Base-by-base conservation (phyloP, 2,888 invertebrate species). In the Rotaria socialis region DNA sequence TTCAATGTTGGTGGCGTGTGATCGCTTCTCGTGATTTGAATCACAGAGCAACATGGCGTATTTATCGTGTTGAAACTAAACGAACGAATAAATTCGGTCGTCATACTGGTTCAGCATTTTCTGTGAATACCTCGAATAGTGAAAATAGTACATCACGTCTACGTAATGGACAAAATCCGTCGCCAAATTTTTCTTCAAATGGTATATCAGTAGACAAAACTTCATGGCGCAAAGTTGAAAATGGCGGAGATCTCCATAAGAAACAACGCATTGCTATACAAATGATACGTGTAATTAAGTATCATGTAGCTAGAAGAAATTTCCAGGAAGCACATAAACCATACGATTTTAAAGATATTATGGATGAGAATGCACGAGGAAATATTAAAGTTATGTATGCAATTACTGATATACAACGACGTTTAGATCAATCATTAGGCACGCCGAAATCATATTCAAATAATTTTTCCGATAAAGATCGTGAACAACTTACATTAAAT, bases 1-100 rank as follows among this genome's bases (percentile, higher is more conserved):
- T 87, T 5, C 87, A 87, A 74, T 43, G 58, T 35, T 85, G 85
- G 87, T 87, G 87, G 87, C 85, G 87, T 24, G 50, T 87, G 67
- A n/a, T 47, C 47, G 80, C 80, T 24, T 47, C 24, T 24, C 80
- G 80, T n/a, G 11, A 10, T 47, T 24, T n/a, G n/a, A 47, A 47
- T 47, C 0, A 5, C 10, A 43, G 1, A 11, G 80, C 80, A 24
- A 80, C 80, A 47, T 80, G 80, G 80, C 67, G 35, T 41, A 35
- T 67, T 10, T 67, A 67, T 67, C 35, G 67, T 55, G n/a, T 80
- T n/a, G 80, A 80, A 80, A 47, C 11, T 3, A 80, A 80, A 80
- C 80, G 80, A 47, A n/a, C 14, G 11, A 16, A 43, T 80, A 43
- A 47, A 47, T 11, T 22, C 19, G 5, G 35, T 67, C 80, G 80